Percentiles rank a stretch among this genome's conserved stretches.
Evolutionary conservation across 2,888 invertebrate genomes (phyloP).

Genomic region (Alcis repandata): DNA sequence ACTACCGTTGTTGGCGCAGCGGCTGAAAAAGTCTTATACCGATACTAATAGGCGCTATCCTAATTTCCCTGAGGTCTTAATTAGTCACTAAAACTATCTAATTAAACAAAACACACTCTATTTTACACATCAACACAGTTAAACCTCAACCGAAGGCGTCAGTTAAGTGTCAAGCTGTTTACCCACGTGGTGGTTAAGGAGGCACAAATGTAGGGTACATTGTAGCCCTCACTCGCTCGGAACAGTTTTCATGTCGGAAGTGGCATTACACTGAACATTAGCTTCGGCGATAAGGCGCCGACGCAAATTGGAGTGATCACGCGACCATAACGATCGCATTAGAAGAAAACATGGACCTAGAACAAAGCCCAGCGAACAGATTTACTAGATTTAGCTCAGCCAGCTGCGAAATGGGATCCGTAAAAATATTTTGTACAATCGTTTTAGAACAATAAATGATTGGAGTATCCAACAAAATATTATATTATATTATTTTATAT

Average conservation of each 20-base stretch:
- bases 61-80: too few relatives aligned
- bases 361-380: conserved; percentile 33
- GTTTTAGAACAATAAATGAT: too few relatives aligned
- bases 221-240: conserved; percentile 56
- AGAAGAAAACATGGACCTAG: conserved; percentile 57
- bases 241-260: conserved; percentile 84
- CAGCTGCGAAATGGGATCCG: background rate
- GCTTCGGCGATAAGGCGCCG: conserved; percentile 79
- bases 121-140: background rate
- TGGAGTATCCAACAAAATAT: too few relatives aligned
- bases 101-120: too few relatives aligned
- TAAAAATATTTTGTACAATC: background rate
- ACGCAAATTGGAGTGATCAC: conserved; percentile 80
- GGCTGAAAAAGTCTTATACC: too few relatives aligned
- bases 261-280: conserved; percentile 83
- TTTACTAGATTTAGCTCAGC: conserved; percentile 12
- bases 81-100: too few relatives aligned
- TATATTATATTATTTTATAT: too few relatives aligned
- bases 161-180: conserved; percentile 47
- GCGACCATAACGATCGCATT: conserved; percentile 67
- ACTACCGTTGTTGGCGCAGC: too few relatives aligned
- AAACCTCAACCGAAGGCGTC: background rate
- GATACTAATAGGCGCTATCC: too few relatives aligned
- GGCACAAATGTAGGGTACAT: conserved; percentile 63
- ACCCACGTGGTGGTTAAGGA: conserved; percentile 64